Base-by-base conservation (phyloP, 2,113 vertebrate genomes). In the Sula dactylatra region DNA sequence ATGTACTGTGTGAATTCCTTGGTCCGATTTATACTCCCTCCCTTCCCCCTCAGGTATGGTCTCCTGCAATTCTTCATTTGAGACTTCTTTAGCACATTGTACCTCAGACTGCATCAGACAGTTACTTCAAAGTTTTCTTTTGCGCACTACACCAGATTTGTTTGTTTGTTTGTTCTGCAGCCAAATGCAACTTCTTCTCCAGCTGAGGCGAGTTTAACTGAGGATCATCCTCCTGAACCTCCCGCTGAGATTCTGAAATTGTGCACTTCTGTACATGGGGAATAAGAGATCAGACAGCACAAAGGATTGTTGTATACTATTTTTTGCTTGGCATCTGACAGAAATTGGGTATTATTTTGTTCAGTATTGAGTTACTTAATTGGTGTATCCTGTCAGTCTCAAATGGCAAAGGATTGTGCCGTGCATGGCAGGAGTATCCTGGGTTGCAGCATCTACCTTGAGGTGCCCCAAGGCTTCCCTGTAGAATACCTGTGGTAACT, bases 131-230 rank as follows among this genome's bases (percentile, higher is more conserved):
- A 97, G 97, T 92, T 92, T 62, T 50, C 50, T 92, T 92, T 90
- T 70, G 76, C 77, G 42, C 55, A 38, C 54, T 49, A 45, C 18
- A 15, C 58, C 56, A 16, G 27, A 56, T 92, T 44, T 82, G 62
- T 92, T 95, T 92, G 38, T 78, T 83, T 94, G 92, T 95, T 95
- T 97, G 89, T 95, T 96, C 90, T 88, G 54, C 90, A 90, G 94
- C 96, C 97, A 96, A 96, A 93, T 92, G 90, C 85, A 96, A 77
- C 71, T 42, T 44, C 12, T 88, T 19, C 87, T 90, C 71, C 90
- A 72, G 81, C 70, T 65, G 58, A 69, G 92, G 76, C 6, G 26
- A 82, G 58, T 82, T 76, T 71, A 49, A 16, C 34, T 26, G 54
- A 88, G 74, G 73, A 88, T 88, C 49, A 49, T 92, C 45, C 58